Evolutionary conservation across 2,888 invertebrate genomes (phyloP).

Genomic region (Ormyrus labotus): DNA sequence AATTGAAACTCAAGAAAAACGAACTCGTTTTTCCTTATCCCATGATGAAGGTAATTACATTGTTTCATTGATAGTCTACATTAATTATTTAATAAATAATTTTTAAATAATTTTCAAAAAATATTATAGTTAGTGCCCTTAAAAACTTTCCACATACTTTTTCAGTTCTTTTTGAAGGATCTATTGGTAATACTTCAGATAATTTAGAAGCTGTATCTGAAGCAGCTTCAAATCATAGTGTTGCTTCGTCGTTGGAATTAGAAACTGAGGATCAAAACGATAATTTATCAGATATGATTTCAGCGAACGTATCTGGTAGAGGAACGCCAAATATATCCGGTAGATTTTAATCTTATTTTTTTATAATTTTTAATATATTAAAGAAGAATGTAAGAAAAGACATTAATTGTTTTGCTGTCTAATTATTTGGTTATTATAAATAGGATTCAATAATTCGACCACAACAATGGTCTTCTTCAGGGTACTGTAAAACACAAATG

Average conservation of each 20-base stretch:
- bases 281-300: conserved; percentile 97
- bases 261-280: conserved; percentile 94
- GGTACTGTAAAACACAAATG: too few species aligned
- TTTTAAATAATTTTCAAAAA: conserved; percentile 16
- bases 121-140: neutral
- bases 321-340: conserved; percentile 97
- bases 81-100: conserved; percentile 4
- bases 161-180: conserved; percentile 79
- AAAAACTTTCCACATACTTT: neutral
- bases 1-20: conserved; percentile 73
- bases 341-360: conserved; percentile 52
- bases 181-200: conserved; percentile 93
- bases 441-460: too few species aligned
- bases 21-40: conserved; percentile 85
- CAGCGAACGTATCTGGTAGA: conserved; percentile 93
- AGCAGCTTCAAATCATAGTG: conserved; percentile 96
- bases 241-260: conserved; percentile 91
- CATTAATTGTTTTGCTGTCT: too few species aligned
- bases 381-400: too few species aligned
- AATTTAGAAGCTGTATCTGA: conserved; percentile 96
- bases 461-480: too few species aligned
- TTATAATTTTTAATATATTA: too few species aligned
- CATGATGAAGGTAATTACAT: conserved; percentile 83
- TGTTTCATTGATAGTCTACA: neutral
- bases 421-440: too few species aligned